A percentile compares a stretch with the other conserved stretches of the same genome.
These are phyloP conservation scores for Choristoneura rosaceana DNA, from an alignment of 2,888 invertebrate species.

Conservation along the genomic window DNA sequence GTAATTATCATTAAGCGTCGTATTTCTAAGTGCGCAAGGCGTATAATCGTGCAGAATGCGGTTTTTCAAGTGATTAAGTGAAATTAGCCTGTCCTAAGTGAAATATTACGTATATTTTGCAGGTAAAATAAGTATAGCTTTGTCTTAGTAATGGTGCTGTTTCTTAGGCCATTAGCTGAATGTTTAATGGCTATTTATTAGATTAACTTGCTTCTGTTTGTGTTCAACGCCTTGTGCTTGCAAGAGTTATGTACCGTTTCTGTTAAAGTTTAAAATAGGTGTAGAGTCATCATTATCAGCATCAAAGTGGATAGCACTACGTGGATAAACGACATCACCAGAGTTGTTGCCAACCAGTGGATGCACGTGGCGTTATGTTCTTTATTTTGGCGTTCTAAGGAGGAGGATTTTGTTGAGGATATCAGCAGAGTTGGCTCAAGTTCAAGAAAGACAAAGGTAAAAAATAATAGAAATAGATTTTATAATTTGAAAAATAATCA, in stretches of 20 bases:
- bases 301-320: too few species aligned
- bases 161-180: constrained; percentile 40
- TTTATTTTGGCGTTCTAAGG: too few species aligned
- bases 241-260: background rate
- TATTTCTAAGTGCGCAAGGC: constrained; percentile 24
- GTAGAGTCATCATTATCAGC: too few species aligned
- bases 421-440: too few species aligned
- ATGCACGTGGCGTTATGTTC: too few species aligned
- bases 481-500: too few species aligned
- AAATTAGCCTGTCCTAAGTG: constrained; percentile 34
- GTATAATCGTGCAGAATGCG: constrained; percentile 23
- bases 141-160: constrained; percentile 41
- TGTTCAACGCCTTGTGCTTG: background rate
- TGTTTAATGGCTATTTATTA: constrained; percentile 40
- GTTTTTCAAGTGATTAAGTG: constrained; percentile 41
- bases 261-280: too few species aligned
- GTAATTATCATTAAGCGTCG: constrained; percentile 28
- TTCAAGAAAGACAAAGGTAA: too few species aligned
- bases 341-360: too few species aligned
- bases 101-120: constrained; percentile 41
- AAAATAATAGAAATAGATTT: too few species aligned
- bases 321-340: too few species aligned
- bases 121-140: constrained; percentile 40
- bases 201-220: constrained; percentile 36
- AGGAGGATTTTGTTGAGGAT: too few species aligned